Percentiles rank a stretch among this genome's conserved stretches.
phyloP scores from a whole-genome alignment of 2,797 vertebrate species.

The Semotilus atromaculatus region DNA sequence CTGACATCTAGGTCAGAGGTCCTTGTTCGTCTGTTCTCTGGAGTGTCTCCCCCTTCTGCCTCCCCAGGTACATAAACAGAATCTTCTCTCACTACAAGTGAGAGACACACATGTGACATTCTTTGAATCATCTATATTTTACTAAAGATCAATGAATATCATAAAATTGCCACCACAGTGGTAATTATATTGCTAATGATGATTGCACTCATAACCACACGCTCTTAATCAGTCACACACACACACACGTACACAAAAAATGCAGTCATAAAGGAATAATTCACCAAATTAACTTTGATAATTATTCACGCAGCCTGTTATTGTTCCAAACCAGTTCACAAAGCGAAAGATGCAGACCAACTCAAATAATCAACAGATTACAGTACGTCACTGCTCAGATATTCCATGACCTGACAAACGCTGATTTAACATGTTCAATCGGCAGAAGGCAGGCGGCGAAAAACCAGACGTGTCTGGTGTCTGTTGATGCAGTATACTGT shows the following conservation, averaged over 20 bases:
- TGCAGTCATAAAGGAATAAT: background rate
- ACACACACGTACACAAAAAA: background rate
- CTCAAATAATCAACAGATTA: background rate
- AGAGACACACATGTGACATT: too few species aligned
- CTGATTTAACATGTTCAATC: background rate
- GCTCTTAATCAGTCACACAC: constrained; percentile 7
- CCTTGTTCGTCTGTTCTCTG: too few species aligned
- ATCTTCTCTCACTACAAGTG: too few species aligned
- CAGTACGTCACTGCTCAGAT: background rate
- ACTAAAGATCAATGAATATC: too few species aligned
- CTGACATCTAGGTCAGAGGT: too few species aligned
- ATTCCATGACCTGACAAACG: background rate
- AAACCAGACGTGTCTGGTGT: background rate
- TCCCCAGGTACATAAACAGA: too few species aligned
- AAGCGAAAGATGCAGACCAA: background rate
- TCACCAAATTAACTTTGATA: background rate
- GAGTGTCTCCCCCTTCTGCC: too few species aligned
- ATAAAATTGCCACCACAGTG: too few species aligned
- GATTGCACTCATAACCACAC: constrained; percentile 38
- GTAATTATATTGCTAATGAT: constrained; percentile 50
- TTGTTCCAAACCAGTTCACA: background rate
- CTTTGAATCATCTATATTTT: too few species aligned
- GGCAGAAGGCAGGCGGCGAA: background rate
- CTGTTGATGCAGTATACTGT: background rate
- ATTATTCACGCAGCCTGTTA: background rate